phyloP scores from a whole-genome alignment of 2,113 vertebrate species.

The Glaucidium brasilianum region DNA sequence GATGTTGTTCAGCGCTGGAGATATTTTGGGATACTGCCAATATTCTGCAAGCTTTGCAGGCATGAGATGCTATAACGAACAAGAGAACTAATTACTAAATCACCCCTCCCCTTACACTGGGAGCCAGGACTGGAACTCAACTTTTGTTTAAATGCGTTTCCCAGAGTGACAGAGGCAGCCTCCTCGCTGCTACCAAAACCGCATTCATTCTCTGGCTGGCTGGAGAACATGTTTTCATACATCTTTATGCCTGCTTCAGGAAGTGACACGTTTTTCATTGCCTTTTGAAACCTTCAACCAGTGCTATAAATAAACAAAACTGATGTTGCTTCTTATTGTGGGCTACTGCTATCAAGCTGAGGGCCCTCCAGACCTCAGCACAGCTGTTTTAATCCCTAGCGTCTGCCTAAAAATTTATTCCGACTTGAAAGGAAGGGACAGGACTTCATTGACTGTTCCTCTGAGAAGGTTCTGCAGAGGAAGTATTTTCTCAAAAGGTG shows the following conservation, averaged over 20 bases:
- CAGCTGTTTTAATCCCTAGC: background rate
- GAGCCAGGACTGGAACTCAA: background rate
- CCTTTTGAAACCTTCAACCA: background rate
- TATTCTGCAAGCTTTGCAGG: background rate
- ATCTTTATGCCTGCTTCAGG: background rate
- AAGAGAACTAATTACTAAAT: constrained; percentile 24
- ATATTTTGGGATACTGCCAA: constrained; percentile 41
- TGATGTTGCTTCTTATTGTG: background rate
- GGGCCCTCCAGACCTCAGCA: background rate
- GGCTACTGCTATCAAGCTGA: background rate
- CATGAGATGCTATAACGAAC: background rate
- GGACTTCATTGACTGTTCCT: background rate
- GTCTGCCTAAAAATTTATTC: background rate
- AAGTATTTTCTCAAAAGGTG: background rate
- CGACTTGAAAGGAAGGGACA: background rate
- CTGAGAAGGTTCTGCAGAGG: background rate
- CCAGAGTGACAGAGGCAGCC: background rate
- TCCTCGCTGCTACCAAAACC: background rate
- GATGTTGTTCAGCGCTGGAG: background rate
- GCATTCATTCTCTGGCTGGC: background rate
- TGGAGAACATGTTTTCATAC: background rate
- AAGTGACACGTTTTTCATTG: constrained; percentile 1
- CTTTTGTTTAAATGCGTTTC: background rate
- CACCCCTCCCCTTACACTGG: background rate
- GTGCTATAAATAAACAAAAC: background rate